These are phyloP conservation scores for Hyposmocoma kahamanoa DNA, from an alignment of 1,140 invertebrate species.

Conservation along the genomic window DNA sequence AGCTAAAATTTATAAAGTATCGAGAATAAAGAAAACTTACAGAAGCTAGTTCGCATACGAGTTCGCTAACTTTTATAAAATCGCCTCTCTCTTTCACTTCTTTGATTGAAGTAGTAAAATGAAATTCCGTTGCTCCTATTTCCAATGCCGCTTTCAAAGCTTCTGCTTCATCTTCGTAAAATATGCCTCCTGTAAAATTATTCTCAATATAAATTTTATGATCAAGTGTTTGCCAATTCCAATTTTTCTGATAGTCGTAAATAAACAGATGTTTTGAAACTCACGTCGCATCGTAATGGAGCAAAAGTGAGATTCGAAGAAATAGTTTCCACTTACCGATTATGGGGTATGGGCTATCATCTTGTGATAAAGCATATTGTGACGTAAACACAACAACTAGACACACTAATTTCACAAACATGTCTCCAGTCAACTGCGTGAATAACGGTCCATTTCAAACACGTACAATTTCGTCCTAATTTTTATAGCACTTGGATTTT, in stretches of 20 bases:
- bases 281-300: not conserved
- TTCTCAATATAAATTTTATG: not conserved
- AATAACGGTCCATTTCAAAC: too few species aligned
- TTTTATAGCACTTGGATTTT: too few species aligned
- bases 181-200: slow-evolving; percentile 50
- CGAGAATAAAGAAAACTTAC: too few species aligned
- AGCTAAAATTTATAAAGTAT: too few species aligned
- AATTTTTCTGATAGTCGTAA: not conserved
- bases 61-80: slow-evolving; percentile 39
- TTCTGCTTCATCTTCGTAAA: slow-evolving; percentile 37
- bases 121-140: slow-evolving; percentile 36
- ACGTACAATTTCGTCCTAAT: too few species aligned
- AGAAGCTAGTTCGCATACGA: slow-evolving; percentile 47
- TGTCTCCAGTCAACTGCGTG: not conserved
- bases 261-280: not conserved
- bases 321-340: not conserved
- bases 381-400: not conserved
- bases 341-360: not conserved
- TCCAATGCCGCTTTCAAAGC: slow-evolving; percentile 37
- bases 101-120: slow-evolving; percentile 39
- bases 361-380: not conserved
- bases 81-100: slow-evolving; percentile 41
- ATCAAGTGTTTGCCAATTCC: not conserved
- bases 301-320: not conserved
- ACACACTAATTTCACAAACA: not conserved